These are phyloP conservation scores for Clusia tigrina DNA, from an alignment of 2,888 invertebrate genomes.

Conservation along the genomic window DNA sequence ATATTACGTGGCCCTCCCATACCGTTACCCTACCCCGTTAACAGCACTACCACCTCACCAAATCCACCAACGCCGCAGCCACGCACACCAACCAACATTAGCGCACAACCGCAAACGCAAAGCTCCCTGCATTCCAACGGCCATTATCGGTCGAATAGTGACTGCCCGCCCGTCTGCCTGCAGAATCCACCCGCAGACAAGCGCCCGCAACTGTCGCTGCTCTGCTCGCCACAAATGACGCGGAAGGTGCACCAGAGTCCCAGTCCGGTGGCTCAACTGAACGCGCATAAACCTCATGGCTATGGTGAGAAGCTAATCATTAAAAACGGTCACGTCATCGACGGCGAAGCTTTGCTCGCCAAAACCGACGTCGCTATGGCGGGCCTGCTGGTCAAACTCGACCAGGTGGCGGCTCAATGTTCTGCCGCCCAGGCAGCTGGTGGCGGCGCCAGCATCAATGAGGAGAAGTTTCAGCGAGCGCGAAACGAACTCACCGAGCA, in stretches of 20 bases:
- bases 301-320: constrained; percentile 58
- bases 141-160: constrained; percentile 47
- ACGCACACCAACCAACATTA: constrained; percentile 66
- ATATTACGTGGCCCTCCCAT: constrained; percentile 67
- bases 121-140: constrained; percentile 54
- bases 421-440: constrained; percentile 78
- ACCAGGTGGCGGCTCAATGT: constrained; percentile 76
- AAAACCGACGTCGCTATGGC: constrained; percentile 77
- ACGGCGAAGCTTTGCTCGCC: constrained; percentile 70
- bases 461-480: constrained; percentile 79
- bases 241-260: constrained; percentile 54
- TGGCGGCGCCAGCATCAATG: constrained; percentile 77
- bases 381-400: constrained; percentile 72
- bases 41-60: constrained; percentile 65
- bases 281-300: constrained; percentile 65
- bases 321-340: constrained; percentile 69
- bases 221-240: constrained; percentile 69
- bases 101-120: constrained; percentile 40
- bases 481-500: constrained; percentile 82
- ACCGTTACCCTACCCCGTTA: constrained; percentile 65
- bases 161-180: constrained; percentile 45
- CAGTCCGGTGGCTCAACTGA: constrained; percentile 52
- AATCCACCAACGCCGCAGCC: constrained; percentile 39
- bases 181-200: constrained; percentile 42
- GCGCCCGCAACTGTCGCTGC: constrained; percentile 54